These are phyloP conservation scores for Rhyacichthys aspro DNA, from an alignment of 2,797 vertebrate genomes.

Conservation along the genomic window DNA sequence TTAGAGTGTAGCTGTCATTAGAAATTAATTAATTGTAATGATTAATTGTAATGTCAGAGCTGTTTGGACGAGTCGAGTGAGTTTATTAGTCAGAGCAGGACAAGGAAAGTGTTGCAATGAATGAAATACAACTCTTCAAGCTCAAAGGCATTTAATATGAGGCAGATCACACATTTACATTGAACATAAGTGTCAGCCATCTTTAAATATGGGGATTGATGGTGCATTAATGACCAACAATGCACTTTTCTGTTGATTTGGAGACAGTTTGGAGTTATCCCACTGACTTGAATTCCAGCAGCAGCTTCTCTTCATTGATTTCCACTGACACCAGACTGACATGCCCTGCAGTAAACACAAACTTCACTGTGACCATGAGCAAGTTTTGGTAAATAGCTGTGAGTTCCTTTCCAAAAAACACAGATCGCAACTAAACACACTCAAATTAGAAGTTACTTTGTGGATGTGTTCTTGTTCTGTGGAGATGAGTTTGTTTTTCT, in stretches of 20 bases:
- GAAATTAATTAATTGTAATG: too few relatives aligned
- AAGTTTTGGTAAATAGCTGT: slow-evolving; percentile 4
- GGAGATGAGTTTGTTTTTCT: slow-evolving; percentile 68
- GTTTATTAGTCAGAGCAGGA: too few relatives aligned
- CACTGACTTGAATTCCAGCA: neutral
- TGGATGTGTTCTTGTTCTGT: slow-evolving; percentile 63
- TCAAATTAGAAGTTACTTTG: slow-evolving; percentile 72
- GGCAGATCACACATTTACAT: neutral
- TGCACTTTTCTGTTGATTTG: neutral
- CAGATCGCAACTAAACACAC: slow-evolving; percentile 41
- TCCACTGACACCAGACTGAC: slow-evolving; percentile 9
- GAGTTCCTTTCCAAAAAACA: slow-evolving; percentile 14
- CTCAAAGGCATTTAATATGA: too few relatives aligned
- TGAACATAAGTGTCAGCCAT: neutral
- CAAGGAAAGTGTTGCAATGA: too few relatives aligned
- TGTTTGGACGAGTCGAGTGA: too few relatives aligned
- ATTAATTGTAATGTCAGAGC: too few relatives aligned
- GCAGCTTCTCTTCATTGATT: neutral
- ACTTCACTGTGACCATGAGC: slow-evolving; percentile 7
- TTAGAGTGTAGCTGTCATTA: too few relatives aligned
- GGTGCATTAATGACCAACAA: too few relatives aligned
- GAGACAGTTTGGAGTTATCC: too few relatives aligned
- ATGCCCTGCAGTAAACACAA: slow-evolving; percentile 8
- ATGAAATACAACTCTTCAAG: too few relatives aligned
- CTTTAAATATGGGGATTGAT: too few relatives aligned